A percentile compares a stretch with the other conserved stretches of the same genome.
phyloP scores from a whole-genome alignment of 1,140 invertebrate genomes.

The Drosophila truncata region DNA sequence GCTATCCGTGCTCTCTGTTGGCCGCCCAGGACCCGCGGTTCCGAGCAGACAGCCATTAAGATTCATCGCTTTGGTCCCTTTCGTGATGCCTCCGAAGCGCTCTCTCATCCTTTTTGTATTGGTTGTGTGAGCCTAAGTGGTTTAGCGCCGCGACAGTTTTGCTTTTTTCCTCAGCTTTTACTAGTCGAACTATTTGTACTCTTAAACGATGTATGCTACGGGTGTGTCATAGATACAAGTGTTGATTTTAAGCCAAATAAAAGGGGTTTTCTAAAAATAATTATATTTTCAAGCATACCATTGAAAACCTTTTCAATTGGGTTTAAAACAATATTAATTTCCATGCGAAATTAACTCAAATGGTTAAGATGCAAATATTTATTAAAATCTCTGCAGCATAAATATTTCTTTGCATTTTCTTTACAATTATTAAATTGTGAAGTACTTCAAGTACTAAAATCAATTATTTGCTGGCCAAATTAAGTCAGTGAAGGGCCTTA shows the following conservation, averaged over 20 bases:
- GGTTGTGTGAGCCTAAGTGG: conserved; percentile 74
- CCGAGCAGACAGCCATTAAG: conserved; percentile 56
- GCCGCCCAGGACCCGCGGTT: conserved; percentile 42
- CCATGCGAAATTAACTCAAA: background rate
- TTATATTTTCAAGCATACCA: background rate
- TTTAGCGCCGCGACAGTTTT: conserved; percentile 72
- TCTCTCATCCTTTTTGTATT: conserved; percentile 44
- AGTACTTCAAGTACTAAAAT: background rate
- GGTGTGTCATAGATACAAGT: background rate
- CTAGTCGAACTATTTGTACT: conserved; percentile 42
- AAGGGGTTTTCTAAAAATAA: background rate
- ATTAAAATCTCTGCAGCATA: background rate
- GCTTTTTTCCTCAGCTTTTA: conserved; percentile 66
- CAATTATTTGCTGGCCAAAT: background rate
- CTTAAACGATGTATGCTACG: background rate
- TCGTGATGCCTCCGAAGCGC: background rate
- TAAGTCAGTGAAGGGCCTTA: background rate
- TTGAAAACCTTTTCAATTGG: too few relatives aligned
- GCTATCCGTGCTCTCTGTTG: conserved; percentile 24
- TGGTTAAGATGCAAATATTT: background rate
- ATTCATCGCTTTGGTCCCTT: conserved; percentile 30
- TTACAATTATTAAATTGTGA: background rate
- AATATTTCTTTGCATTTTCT: background rate
- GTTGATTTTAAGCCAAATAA: background rate
- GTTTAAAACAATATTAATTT: background rate